Percentiles rank a stretch among this genome's conserved stretches.
phyloP scores from a whole-genome alignment of 2,888 invertebrate species.

The Junonia oenone region DNA sequence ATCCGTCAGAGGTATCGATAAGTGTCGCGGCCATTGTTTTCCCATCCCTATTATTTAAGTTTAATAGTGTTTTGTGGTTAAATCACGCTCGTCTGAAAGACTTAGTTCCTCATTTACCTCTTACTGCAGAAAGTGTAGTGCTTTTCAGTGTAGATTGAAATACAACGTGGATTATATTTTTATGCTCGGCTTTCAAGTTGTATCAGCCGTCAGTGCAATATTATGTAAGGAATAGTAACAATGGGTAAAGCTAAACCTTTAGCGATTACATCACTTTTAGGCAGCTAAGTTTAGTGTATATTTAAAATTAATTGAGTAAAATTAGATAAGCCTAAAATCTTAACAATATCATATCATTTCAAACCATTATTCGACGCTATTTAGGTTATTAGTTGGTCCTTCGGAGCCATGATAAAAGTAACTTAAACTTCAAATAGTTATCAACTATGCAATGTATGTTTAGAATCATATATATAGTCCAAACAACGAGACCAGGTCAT shows the following conservation, averaged over 20 bases:
- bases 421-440: too few species aligned
- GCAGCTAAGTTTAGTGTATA: too few species aligned
- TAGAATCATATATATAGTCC: too few species aligned
- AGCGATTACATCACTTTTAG: too few species aligned
- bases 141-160: not conserved
- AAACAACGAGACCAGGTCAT: not conserved
- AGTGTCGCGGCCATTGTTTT: constrained; percentile 31
- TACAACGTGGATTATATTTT: not conserved
- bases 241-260: too few species aligned
- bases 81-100: constrained; percentile 9
- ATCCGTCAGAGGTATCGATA: constrained; percentile 39
- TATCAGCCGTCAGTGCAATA: not conserved
- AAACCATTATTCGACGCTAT: too few species aligned
- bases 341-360: too few species aligned
- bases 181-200: not conserved
- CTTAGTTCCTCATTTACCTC: not conserved
- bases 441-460: too few species aligned
- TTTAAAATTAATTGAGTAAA: too few species aligned
- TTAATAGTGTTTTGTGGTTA: constrained; percentile 20
- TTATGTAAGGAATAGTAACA: not conserved
- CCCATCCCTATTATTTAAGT: constrained; percentile 32
- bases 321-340: too few species aligned
- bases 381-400: too few species aligned
- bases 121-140: not conserved
- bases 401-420: too few species aligned